Evolutionary conservation across 2,888 invertebrate genomes (phyloP).

Genomic region (Eupithecia exiguata): DNA sequence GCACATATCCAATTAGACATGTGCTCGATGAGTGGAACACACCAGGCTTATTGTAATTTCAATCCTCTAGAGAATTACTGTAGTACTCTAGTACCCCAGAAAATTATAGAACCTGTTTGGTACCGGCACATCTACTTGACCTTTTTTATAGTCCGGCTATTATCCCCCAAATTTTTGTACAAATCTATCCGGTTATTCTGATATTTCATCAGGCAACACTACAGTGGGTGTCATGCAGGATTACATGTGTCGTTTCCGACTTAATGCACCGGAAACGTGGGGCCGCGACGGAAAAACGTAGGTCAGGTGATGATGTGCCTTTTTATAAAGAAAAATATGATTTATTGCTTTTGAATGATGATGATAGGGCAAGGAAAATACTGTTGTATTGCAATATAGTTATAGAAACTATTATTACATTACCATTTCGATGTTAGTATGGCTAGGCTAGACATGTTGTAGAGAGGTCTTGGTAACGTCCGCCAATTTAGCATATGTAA

Average conservation of each 20-base stretch:
- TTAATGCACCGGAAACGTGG: slow-evolving; percentile 68
- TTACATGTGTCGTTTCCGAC: slow-evolving; percentile 74
- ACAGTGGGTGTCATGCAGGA: slow-evolving; percentile 54
- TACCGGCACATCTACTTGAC: background rate
- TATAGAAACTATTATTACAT: background rate
- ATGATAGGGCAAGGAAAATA: background rate
- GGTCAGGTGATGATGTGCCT: slow-evolving; percentile 37
- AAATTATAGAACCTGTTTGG: background rate
- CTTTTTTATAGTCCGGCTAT: background rate
- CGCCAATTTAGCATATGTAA: no score
- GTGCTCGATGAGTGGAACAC: no score
- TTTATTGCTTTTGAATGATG: slow-evolving; percentile 27
- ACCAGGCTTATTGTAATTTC: no score
- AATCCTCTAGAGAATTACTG: no score
- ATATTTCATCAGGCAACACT: slow-evolving; percentile 28
- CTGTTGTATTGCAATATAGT: background rate
- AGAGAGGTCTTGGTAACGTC: no score
- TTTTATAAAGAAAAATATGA: slow-evolving; percentile 27
- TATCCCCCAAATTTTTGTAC: background rate
- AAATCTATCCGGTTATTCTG: slow-evolving; percentile 13
- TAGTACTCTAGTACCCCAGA: no score
- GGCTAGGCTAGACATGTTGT: no score
- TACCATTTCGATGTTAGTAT: background rate
- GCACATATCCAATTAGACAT: no score
- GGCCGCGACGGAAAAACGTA: slow-evolving; percentile 42